A percentile compares a stretch with the other conserved stretches of the same genome.
Conservation (phyloP, 2,888 invertebrate genomes). For the Diloba caeruleocephala region DNA sequence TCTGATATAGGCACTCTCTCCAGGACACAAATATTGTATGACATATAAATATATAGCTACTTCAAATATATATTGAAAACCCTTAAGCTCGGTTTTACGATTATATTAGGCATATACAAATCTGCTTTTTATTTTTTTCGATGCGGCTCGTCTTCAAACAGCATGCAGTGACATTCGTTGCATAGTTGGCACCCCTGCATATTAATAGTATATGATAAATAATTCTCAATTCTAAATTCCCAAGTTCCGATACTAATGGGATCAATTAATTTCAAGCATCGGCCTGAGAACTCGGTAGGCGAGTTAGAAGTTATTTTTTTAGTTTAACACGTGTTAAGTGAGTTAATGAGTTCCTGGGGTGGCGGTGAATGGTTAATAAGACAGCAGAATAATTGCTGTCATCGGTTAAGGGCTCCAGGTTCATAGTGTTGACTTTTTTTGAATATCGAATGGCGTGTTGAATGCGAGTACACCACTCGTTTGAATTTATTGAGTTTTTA, state of each 20-base stretch:
- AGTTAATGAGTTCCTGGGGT: conserved; percentile 73
- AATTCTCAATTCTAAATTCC: conserved; percentile 47
- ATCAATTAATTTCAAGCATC: conserved; percentile 66
- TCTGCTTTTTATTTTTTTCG: no score
- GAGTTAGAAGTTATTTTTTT: conserved; percentile 50
- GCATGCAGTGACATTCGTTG: conserved; percentile 9
- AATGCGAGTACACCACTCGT: conserved; percentile 14
- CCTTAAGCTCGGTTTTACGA: no score
- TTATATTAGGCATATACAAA: no score
- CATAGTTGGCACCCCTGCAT: conserved; percentile 35
- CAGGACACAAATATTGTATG: no score
- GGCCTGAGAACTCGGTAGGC: conserved; percentile 64
- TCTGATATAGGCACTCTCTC: no score
- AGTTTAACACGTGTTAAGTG: conserved; percentile 74
- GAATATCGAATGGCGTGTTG: conserved; percentile 34
- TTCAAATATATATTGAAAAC: no score
- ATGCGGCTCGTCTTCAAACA: no score
- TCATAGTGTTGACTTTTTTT: conserved; percentile 38
- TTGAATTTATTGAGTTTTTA: conserved; percentile 9
- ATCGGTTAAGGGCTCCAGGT: conserved; percentile 43
- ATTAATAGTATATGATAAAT: conserved; percentile 43
- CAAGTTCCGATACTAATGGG: conserved; percentile 63
- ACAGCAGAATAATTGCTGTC: conserved; percentile 72
- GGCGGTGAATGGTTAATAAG: conserved; percentile 73
- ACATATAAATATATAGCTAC: no score